Base-by-base conservation (phyloP, 2,888 invertebrate genomes). In the Scotopteryx bipunctaria region DNA sequence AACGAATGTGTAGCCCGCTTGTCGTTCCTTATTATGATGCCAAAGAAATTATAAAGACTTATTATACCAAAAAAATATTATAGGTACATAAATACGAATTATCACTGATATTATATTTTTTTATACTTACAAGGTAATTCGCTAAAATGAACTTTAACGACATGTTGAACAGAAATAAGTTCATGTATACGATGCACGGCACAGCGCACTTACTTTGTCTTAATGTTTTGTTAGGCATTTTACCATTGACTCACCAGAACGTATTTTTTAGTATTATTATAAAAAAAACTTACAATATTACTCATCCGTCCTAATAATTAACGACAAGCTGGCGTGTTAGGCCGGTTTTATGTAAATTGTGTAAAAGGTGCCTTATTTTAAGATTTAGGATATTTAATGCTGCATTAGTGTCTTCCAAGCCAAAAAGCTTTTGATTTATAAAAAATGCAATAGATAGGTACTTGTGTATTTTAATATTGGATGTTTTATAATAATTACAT, bases 231-330 rank as follows among this genome's bases (percentile, higher is more conserved):
- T n/a, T n/a, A n/a, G n/a, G n/a, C n/a, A 8, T 23, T 23, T 11
- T 11, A 4, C 2, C 19, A 5, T 19, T 4, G 13, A 3, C n/a
- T 9, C 9, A 16, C 8, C 8, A 27, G 17, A 32, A 32, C 9
- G 43, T 40, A 41, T 32, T 37, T 1, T 15, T 43, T 56, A 43
- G 36, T 47, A 55, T 49, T 41, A 42, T 37, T 29, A 37, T 45
- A 23, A 31, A 38, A 35, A 42, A 32, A 41, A 55, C 55, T 52
- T 52, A 62, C 63, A 61, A 57, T 44, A 27, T 46, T 54, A 57
- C 59, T 9, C 61, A 64, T 86, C 86, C 86, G 85, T 86, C 86
- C 86, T 78, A 69, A 61, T 78, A 78, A 73, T 71, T 73, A 82
- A 81, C 78, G 84, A 78, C 75, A 78, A 68, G 72, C 68, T 41